Conservation (phyloP, 2,888 invertebrate species). For the Ectemnius cavifrons region DNA sequence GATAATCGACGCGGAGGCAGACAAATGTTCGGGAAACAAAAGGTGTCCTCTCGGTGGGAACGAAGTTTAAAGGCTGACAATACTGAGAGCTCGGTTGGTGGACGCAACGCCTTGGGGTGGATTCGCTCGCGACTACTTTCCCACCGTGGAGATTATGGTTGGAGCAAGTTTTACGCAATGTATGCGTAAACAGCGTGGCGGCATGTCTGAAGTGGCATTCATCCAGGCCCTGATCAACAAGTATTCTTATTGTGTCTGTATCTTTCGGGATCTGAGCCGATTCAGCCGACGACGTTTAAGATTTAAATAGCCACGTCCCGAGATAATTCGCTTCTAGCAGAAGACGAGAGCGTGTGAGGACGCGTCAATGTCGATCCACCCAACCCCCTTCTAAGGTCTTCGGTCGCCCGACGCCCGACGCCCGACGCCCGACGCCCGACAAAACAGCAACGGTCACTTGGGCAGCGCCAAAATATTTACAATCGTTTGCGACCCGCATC, state of each 20-base stretch:
- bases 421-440: too few species aligned
- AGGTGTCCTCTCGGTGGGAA: conserved; percentile 40
- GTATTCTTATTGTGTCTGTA: conserved; percentile 2
- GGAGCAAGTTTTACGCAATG: conserved; percentile 12
- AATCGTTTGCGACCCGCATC: conserved; percentile 7
- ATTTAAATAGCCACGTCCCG: background rate
- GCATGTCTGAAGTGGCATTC: conserved; percentile 7
- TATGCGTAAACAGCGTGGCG: conserved; percentile 20
- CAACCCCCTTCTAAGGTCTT: conserved; percentile 15
- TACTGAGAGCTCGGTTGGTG: conserved; percentile 27
- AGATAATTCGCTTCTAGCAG: background rate
- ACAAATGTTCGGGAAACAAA: conserved; percentile 40
- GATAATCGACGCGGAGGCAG: conserved; percentile 10
- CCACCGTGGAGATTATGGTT: conserved; percentile 35
- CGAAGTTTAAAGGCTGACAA: conserved; percentile 40
- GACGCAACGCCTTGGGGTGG: conserved; percentile 36
- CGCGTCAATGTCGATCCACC: background rate
- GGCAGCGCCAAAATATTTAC: conserved; percentile 31
- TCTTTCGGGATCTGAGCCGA: background rate
- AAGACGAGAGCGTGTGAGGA: background rate
- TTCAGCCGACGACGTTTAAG: background rate
- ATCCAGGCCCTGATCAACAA: conserved; percentile 10
- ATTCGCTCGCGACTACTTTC: conserved; percentile 42
- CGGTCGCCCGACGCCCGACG: conserved; percentile 11
- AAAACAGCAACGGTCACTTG: conserved; percentile 23